These are phyloP conservation scores for Graptemys geographica DNA, from an alignment of 2,797 vertebrate genomes.

Conservation along the genomic window DNA sequence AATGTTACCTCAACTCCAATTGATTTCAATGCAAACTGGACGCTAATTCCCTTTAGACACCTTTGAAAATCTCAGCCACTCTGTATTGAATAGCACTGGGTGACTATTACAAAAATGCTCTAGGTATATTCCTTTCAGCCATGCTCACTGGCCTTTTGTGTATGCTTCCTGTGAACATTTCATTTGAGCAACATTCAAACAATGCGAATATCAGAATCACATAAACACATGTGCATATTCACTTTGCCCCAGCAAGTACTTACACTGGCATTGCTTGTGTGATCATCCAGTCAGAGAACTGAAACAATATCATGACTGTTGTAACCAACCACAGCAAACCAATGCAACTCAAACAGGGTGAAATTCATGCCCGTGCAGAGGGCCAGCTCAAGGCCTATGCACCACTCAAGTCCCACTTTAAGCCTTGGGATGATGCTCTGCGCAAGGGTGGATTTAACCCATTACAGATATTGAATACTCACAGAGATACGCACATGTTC, in stretches of 20 bases:
- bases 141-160: rapidly evolving
- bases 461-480: background rate
- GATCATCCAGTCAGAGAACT: background rate
- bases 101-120: background rate
- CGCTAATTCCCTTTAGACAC: background rate
- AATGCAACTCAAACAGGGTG: background rate
- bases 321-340: background rate
- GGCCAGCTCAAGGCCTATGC: background rate
- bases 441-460: background rate
- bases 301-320: background rate
- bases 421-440: background rate
- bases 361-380: background rate
- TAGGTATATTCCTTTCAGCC: background rate
- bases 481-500: background rate
- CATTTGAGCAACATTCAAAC: background rate
- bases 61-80: background rate
- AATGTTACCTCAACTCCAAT: background rate
- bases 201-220: background rate
- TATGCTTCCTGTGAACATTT: background rate
- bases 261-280: background rate
- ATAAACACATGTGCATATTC: background rate
- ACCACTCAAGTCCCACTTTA: background rate
- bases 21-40: background rate
- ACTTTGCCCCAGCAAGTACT: background rate
- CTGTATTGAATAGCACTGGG: background rate